phyloP scores from a whole-genome alignment of 1,140 invertebrate genomes.

The Cardiocondyla obscurior region DNA sequence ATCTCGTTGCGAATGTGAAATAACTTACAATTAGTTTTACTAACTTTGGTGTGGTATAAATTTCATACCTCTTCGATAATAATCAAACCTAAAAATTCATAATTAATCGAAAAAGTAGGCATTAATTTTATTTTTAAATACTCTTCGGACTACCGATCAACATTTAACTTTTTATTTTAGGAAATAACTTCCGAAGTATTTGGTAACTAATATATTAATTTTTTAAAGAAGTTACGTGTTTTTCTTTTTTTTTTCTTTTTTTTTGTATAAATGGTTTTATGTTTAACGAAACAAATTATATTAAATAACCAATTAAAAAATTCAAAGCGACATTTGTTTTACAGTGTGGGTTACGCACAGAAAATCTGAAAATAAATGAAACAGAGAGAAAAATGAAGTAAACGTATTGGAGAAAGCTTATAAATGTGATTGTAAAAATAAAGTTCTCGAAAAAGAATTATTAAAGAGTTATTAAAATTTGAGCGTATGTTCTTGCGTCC shows the following conservation, averaged over 20 bases:
- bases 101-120: neutral
- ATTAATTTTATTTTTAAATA: neutral
- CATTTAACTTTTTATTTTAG: neutral
- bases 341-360: neutral
- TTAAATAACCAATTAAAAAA: neutral
- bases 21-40: neutral
- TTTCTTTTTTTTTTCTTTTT: too few species aligned
- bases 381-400: neutral
- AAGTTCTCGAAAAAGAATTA: neutral
- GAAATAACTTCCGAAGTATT: neutral
- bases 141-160: neutral
- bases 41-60: slow-evolving; percentile 4
- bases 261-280: too few species aligned
- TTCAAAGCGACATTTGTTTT: neutral
- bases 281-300: neutral
- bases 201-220: too few species aligned
- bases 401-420: neutral
- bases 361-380: neutral
- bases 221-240: too few species aligned
- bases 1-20: neutral
- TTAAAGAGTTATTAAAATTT: slow-evolving; percentile 13
- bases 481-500: neutral
- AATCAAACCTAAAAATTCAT: neutral
- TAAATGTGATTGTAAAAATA: neutral
- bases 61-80: neutral